These are phyloP conservation scores for Philereme transversata DNA, from an alignment of 2,888 invertebrate genomes.

Conservation along the genomic window DNA sequence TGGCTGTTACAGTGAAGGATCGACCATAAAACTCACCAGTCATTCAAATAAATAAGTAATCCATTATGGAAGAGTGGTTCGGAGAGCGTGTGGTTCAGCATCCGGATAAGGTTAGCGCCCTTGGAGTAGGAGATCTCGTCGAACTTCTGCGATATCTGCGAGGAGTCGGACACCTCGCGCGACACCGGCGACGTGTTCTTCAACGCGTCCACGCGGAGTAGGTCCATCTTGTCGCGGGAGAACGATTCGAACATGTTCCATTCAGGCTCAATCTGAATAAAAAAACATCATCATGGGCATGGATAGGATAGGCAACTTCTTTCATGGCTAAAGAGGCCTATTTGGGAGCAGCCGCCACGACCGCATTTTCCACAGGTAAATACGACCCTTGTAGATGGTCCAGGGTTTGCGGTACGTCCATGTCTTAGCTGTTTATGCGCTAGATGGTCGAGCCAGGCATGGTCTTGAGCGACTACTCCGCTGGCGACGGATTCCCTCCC, in stretches of 20 bases:
- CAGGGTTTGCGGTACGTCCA: too few relatives aligned
- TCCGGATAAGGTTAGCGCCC: conserved; percentile 83
- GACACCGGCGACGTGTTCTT: conserved; percentile 84
- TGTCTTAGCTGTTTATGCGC: too few relatives aligned
- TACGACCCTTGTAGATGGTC: too few relatives aligned
- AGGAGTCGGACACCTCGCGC: conserved; percentile 73
- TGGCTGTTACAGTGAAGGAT: too few relatives aligned
- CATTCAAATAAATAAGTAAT: conserved; percentile 78
- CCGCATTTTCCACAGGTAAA: too few relatives aligned
- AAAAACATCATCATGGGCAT: too few relatives aligned
- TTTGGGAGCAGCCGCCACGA: too few relatives aligned
- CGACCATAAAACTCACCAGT: conserved; percentile 70
- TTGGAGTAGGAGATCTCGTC: conserved; percentile 84
- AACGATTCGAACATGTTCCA: conserved; percentile 83
- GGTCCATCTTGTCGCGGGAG: conserved; percentile 81
- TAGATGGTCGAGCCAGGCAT: too few relatives aligned
- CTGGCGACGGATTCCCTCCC: too few relatives aligned
- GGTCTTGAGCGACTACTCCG: too few relatives aligned
- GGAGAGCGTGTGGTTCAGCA: conserved; percentile 84
- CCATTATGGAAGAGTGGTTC: conserved; percentile 80
- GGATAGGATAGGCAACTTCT: too few relatives aligned
- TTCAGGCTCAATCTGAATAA: conserved; percentile 78
- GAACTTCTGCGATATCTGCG: conserved; percentile 85
- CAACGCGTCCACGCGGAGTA: conserved; percentile 80
- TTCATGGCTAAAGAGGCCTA: too few relatives aligned